Conservation (phyloP, 2,113 vertebrate species). For the Oenanthe oenanthe region DNA sequence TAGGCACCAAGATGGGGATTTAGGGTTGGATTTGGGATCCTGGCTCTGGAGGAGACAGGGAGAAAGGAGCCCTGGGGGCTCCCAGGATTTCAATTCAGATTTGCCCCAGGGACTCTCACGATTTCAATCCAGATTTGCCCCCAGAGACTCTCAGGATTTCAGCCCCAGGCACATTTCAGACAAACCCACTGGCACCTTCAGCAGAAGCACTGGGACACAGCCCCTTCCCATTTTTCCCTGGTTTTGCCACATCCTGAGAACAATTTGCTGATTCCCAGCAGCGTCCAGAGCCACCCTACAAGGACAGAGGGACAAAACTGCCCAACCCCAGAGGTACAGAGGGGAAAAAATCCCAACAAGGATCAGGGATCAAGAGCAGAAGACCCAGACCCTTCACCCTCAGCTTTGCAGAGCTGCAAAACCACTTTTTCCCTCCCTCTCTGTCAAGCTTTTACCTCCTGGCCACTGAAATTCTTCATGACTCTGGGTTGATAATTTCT, state of each 20-base stretch:
- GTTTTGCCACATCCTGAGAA: not conserved
- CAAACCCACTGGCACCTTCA: not conserved
- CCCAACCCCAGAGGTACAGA: too few relatives aligned
- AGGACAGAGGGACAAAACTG: not conserved
- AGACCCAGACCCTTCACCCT: not conserved
- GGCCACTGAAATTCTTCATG: not conserved
- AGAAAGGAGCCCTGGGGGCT: not conserved
- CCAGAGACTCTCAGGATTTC: not conserved
- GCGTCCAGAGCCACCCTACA: not conserved
- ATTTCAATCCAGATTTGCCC: too few relatives aligned
- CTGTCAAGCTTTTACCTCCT: rapidly evolving
- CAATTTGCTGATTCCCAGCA: not conserved
- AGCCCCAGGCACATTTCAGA: not conserved
- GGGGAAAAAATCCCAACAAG: not conserved
- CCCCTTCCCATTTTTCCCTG: not conserved
- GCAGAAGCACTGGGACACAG: not conserved
- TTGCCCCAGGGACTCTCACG: too few relatives aligned
- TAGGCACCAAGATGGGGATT: too few relatives aligned
- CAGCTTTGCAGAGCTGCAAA: not conserved
- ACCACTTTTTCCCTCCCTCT: not conserved
- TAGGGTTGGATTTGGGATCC: not conserved
- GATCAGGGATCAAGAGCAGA: not conserved
- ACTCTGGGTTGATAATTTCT: not conserved
- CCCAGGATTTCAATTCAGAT: too few relatives aligned
- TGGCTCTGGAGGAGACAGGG: not conserved